Base-by-base conservation (phyloP, 2,113 vertebrate species). In the Forbesichthys papilliferus region DNA sequence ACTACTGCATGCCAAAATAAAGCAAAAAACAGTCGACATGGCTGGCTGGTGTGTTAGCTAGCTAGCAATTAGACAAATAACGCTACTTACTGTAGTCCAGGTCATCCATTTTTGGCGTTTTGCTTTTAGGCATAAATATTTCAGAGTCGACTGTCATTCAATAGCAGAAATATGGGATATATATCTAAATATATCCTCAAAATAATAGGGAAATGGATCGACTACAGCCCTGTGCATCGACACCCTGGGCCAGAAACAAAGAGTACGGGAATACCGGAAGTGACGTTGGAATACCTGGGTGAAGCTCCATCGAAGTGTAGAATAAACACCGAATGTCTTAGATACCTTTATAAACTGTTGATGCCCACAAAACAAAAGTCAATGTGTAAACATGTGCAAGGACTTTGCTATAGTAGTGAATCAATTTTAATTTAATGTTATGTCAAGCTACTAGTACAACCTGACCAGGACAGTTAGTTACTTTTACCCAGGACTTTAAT, bases 61-160 rank as follows among this genome's bases (percentile, higher is more conserved):
- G 27, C 20, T 12, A 34, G n/a, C n/a, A 4, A 9, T 42, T 42
- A 42, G 1, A 42, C 4, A 42, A 42, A 42, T 53, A n/a, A 27
- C 13, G 36, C 10, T 46, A 92, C 93, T 93, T 87, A 94, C 93
- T 94, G 91, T 94, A 94, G 89, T 94, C 93, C 91, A 94, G 87
- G 73, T 94, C 93, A 88, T 94, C 93, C 93, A 94, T 94, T 90
- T 94, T 94, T 67, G 92, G 93, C 76, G 93, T 87, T 94, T 94
- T 94, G 89, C 87, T 94, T 90, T 94, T 94, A 93, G 92, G 93
- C 93, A 94, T 94, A 89, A 92, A 94, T 93, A 91, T 88, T 78
- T 92, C 91, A 90, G 90, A 92, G 81, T 92, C 90, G 92, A 94
- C 86, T 91, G 93, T 94, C 93, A 94, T 93, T 90, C 91, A 94